Base-by-base conservation (phyloP, 1,140 invertebrate genomes). In the Maniola jurtina region DNA sequence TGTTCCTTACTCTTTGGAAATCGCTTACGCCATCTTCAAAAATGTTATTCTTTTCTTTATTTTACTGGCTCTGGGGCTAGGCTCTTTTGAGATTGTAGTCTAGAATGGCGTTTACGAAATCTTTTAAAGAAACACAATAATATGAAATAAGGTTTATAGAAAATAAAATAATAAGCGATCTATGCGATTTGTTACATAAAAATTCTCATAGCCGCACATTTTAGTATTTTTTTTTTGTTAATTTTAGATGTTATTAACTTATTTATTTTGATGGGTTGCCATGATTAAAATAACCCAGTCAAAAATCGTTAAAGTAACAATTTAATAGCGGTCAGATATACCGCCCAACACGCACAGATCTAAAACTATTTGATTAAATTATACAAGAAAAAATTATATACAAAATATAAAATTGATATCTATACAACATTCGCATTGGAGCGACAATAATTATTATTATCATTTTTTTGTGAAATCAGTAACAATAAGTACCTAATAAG, bases 371-470 rank as follows among this genome's bases (percentile, higher is more conserved):
- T 81, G 78, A 84, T 87, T 86, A 82, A 81, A 86, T 87, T 88
- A 82, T 87, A 84, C 80, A 86, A 82, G 76, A 82, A 85, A 82
- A 83, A 88, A 80, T 84, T 84, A 88, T 86, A 88, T 88, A 87
- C 84, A 90, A 84, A 88, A 88, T 87, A 89, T 84, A 85, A 87
- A 85, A 80, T 84, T 76, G 79, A 83, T 84, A 83, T 87, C 83
- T 86, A 83, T 82, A 84, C 83, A 86, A 86, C 79, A 76, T 82
- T 79, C 70, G 81, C 79, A 75, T 61, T 72, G 61, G 70, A 79
- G 78, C 80, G 78, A 79, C 71, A 76, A 55, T 34, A 35, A 13
- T 55, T 76, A 45, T 45, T 13, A 45, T 9, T 9, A 38, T 38
- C 9, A 38, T 56, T 64, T 54, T 67, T 70, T 76, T 73, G 69